Base-by-base conservation (phyloP, 2,797 vertebrate genomes). In the Macropus fuliginosus region DNA sequence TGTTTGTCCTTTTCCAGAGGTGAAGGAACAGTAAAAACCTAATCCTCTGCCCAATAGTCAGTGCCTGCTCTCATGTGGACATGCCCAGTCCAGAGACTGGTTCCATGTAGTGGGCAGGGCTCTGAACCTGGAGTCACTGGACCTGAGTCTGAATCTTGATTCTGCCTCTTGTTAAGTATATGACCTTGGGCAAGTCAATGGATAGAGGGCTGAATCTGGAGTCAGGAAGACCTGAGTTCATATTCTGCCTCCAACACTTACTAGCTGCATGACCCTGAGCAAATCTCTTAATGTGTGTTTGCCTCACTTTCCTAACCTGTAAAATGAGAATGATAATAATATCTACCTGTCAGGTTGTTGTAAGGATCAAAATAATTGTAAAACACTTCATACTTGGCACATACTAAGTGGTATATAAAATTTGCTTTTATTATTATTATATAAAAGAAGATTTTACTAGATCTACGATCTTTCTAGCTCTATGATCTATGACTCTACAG, bases 1-100 rank as follows among this genome's bases (percentile, higher is more conserved):
- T 74, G 14, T 27, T 31, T 92, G 66, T 93, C 92, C 91, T 95
- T 74, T 95, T 94, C 66, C 54, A 55, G 55, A 89, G 40, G 31
- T n/a, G 12, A 93, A 94, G 90, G 94, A 92, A 57, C 50, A 2
- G 0, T 52, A 66, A 89, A 40, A 54, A 91, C 66, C 90, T 56
- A 13, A 52, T 54, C 14, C 50, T 40, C 93, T 89, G 31, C 31
- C 27, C 56, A 95, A 24, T 27, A 46, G 55, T 55, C 89, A 93
- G 92, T 12, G 6, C 55, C 24, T 3, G 1, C 1, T 18, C 2
- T 40, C 40, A 16, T 1, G 6, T 66, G 62, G 40, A 46, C 55
- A 54, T 94, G 50, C 40, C 46, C 0, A 21, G 10, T 9, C 66
- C 40, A 87, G 74, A 81, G n/a, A 50, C 40, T 9, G 27, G 16